Evolutionary conservation across 2,113 vertebrate genomes (phyloP).

Genomic region (Crocuta crocuta): DNA sequence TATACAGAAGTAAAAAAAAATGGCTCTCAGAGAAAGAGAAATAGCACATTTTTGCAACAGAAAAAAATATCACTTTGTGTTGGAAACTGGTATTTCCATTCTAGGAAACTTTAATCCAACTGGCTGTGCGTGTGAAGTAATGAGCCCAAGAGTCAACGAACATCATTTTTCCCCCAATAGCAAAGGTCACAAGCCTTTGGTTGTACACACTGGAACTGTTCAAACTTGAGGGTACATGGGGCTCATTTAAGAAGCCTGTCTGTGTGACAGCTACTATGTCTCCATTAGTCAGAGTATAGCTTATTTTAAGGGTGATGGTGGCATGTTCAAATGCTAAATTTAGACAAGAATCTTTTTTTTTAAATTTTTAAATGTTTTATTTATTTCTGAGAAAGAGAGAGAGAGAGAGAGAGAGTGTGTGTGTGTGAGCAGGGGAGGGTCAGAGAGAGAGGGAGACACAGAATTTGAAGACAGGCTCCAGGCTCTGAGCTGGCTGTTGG

Average conservation of each 20-base stretch:
- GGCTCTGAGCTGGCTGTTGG: too few species aligned
- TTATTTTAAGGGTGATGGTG: background rate
- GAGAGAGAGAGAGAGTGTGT: too few species aligned
- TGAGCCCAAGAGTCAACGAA: constrained; percentile 37
- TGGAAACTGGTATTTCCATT: background rate
- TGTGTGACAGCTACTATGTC: background rate
- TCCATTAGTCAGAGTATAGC: constrained; percentile 37
- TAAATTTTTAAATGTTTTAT: too few species aligned
- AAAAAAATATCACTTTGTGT: background rate
- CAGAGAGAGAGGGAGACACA: too few species aligned
- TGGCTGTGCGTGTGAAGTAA: constrained; percentile 44
- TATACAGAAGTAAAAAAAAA: background rate
- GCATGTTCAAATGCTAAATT: background rate
- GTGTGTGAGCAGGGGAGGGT: too few species aligned
- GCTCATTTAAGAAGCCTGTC: constrained; percentile 36
- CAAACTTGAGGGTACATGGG: background rate
- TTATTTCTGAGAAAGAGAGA: too few species aligned
- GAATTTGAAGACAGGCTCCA: too few species aligned
- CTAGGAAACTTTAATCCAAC: constrained; percentile 22
- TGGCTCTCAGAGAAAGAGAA: background rate
- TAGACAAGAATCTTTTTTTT: background rate
- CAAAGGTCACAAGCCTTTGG: constrained; percentile 51
- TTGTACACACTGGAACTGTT: background rate
- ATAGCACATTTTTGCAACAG: background rate
- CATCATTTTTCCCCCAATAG: background rate